phyloP scores from a whole-genome alignment of 2,888 invertebrate genomes.

The Emesis furor region DNA sequence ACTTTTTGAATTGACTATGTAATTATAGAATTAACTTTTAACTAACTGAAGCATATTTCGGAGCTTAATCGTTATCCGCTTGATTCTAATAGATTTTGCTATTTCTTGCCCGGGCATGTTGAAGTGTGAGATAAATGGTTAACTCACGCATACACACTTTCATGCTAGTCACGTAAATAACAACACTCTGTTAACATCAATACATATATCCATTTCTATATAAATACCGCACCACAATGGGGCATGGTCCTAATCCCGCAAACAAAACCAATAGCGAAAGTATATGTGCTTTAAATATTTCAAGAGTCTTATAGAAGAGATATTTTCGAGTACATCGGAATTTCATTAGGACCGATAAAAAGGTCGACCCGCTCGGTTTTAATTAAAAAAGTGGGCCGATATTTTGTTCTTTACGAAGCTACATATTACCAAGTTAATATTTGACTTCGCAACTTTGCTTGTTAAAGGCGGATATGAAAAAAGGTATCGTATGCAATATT shows the following conservation, averaged over 20 bases:
- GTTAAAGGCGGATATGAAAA: constrained; percentile 14
- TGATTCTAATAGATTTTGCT: too few relatives aligned
- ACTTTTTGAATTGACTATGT: too few relatives aligned
- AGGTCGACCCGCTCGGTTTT: constrained; percentile 41
- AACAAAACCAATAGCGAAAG: constrained; percentile 15
- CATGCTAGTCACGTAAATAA: too few relatives aligned
- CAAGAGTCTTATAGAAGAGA: constrained; percentile 38
- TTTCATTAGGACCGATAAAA: constrained; percentile 63
- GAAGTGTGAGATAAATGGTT: too few relatives aligned
- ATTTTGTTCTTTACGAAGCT: constrained; percentile 33
- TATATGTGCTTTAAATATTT: constrained; percentile 18
- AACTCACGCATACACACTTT: too few relatives aligned
- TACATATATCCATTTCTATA: too few relatives aligned
- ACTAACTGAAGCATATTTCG: too few relatives aligned
- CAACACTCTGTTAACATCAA: too few relatives aligned
- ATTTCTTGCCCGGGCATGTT: too few relatives aligned
- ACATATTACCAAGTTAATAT: constrained; percentile 31
- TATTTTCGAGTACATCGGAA: constrained; percentile 67
- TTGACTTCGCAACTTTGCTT: constrained; percentile 24
- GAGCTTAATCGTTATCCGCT: too few relatives aligned
- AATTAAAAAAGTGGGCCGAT: constrained; percentile 46
- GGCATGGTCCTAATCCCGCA: background rate
- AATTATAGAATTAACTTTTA: too few relatives aligned
- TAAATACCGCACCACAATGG: background rate
- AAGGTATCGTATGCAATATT: background rate